Percentiles rank a stretch among this genome's conserved stretches.
phyloP scores from a whole-genome alignment of 2,113 vertebrate genomes.

The Astur gentilis region DNA sequence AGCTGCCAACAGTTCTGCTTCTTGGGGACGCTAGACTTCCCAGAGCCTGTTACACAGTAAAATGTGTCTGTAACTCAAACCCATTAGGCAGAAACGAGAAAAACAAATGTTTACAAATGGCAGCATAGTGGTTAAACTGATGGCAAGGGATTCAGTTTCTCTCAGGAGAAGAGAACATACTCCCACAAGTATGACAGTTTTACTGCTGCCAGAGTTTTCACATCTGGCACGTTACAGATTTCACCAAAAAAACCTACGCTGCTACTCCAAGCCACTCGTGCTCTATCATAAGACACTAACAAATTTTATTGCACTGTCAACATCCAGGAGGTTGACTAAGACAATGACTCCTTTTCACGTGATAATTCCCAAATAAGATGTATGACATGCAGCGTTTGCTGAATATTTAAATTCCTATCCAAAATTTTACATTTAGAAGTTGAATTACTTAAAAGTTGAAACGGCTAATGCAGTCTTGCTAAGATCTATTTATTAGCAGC shows the following conservation, averaged over 20 bases:
- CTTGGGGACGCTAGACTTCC: background rate
- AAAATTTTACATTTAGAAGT: background rate
- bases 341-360: background rate
- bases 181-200: fast-evolving
- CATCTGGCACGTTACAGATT: too few species aligned
- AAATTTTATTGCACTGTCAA: background rate
- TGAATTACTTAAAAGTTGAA: background rate
- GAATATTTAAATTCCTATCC: background rate
- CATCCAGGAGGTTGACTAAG: background rate
- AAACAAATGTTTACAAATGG: background rate
- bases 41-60: background rate
- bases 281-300: background rate
- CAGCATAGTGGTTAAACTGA: background rate
- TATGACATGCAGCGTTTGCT: background rate
- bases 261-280: background rate
- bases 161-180: background rate
- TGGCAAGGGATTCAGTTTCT: background rate
- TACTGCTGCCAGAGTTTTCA: background rate
- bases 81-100: background rate
- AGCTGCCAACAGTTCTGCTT: background rate
- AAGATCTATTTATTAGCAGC: background rate
- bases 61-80: background rate
- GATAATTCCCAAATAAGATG: background rate
- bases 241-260: background rate
- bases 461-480: background rate